Evolutionary conservation across 2,113 vertebrate species (phyloP), one percentile per base, ranked within the genome.

Genomic region (Microcebus tavaratra): DNA sequence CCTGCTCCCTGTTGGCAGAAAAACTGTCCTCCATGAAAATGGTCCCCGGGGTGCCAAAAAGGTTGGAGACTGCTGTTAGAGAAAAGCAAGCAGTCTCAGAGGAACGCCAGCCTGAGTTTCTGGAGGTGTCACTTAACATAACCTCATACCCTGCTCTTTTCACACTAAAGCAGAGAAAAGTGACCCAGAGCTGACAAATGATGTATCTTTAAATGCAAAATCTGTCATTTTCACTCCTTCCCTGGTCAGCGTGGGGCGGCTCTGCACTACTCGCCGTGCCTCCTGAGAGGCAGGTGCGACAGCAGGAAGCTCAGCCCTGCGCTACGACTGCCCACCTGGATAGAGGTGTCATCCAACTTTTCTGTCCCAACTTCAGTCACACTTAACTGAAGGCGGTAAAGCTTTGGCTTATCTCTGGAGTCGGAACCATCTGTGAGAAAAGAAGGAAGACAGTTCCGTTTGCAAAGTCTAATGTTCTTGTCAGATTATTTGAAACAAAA

Each of bases 301-400:
- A 20, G 9, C 21, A 31, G 48, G 68, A 55, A 0, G 34, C 14
- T 7, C 3, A 27, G 31, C n/a, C 12, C 53, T 1, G 23, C 8
- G 6, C 36, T 25, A 63, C 5, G 34, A 61, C 75, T 39, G 15
- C 86, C 73, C 96, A 99, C 99, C 99, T 99, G 99, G 96, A 99
- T 99, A 68, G 99, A 99, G 94, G 98, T 99, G 5, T 99, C 99
- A 17, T 99, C 99, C 29, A 98, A 98, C 95, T 99, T 99, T 97
- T 99, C 99, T 0, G 99, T 99, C 96, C 99, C 99, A n/a, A 99
- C 99, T 99, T 99, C 99, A 1, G 99, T 99, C 93, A 99, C 99
- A 92, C 99, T 99, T 96, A 99, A 98, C 63, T 99, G 99, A n/a
- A 99, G 99, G 95, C 99, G 99, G 98, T 99, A 99, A 25, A 99